Conservation (phyloP, 2,113 vertebrate species). For the Carassius carassius region DNA sequence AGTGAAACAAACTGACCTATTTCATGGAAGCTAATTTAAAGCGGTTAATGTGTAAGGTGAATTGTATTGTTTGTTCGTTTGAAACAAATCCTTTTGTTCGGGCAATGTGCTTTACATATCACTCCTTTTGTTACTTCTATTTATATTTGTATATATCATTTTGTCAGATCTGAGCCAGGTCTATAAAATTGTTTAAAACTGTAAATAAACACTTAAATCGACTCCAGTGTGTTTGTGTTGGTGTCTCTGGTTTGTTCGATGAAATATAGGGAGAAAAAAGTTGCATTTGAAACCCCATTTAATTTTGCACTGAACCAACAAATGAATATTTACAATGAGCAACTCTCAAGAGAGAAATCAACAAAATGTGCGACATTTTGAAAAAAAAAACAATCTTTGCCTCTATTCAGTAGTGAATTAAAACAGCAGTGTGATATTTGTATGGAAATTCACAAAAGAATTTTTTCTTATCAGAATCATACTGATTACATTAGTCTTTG, state of each 20-base stretch:
- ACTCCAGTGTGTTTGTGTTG: slow-evolving; percentile 24
- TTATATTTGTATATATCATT: slow-evolving; percentile 72
- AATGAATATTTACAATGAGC: slow-evolving; percentile 29
- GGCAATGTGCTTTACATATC: slow-evolving; percentile 56
- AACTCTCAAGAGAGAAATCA: slow-evolving; percentile 2
- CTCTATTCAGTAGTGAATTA: background rate
- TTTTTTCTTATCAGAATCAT: background rate
- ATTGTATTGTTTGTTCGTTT: slow-evolving; percentile 53
- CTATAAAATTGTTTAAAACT: slow-evolving; percentile 68
- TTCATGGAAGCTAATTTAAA: slow-evolving; percentile 35
- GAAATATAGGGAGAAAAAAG: background rate
- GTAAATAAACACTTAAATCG: slow-evolving; percentile 73
- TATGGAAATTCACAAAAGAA: background rate
- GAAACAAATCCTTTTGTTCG: slow-evolving; percentile 34
- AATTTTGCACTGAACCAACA: slow-evolving; percentile 7
- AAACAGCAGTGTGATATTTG: slow-evolving; percentile 3
- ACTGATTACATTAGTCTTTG: slow-evolving; percentile 24
- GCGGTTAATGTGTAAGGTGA: background rate
- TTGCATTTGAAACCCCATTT: slow-evolving; percentile 8
- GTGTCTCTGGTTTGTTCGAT: slow-evolving; percentile 37
- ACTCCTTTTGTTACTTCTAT: slow-evolving; percentile 72
- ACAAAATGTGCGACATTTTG: background rate
- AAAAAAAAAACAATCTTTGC: background rate
- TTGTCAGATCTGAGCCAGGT: slow-evolving; percentile 67
- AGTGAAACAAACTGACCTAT: slow-evolving; percentile 31